phyloP scores from a whole-genome alignment of 2,888 invertebrate genomes.

The Terebella lapidaria region DNA sequence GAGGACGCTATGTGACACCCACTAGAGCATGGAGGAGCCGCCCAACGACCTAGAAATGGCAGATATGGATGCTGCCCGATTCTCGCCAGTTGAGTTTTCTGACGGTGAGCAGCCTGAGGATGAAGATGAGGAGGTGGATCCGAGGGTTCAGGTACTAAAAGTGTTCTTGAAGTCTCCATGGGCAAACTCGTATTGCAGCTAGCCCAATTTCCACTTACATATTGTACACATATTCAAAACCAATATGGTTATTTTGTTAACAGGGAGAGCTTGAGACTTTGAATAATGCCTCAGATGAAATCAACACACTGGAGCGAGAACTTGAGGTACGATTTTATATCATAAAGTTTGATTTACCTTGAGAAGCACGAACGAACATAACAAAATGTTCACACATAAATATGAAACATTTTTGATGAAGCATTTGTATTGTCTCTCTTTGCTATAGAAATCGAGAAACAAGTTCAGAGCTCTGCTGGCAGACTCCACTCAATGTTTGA shows the following conservation, averaged over 20 bases:
- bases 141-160: conserved; percentile 14
- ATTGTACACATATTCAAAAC: too few relatives aligned
- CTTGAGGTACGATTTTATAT: conserved; percentile 66
- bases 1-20: too few relatives aligned
- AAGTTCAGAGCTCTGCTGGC: conserved; percentile 76
- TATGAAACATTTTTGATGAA: too few relatives aligned
- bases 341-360: too few relatives aligned
- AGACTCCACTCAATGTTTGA: conserved; percentile 78
- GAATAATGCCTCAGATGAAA: conserved; percentile 89
- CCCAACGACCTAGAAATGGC: too few relatives aligned
- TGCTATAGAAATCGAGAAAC: conserved; percentile 21
- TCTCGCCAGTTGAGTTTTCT: too few relatives aligned
- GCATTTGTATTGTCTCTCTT: not conserved
- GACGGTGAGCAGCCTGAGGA: not conserved
- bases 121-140: conserved; percentile 16
- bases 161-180: not conserved
- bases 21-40: too few relatives aligned
- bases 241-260: too few relatives aligned
- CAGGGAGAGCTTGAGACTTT: conserved; percentile 77
- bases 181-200: not conserved
- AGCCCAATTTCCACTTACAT: not conserved
- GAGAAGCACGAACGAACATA: too few relatives aligned
- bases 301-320: conserved; percentile 88
- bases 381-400: too few relatives aligned
- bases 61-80: too few relatives aligned